These are phyloP conservation scores for Synanthedon andrenaeformis DNA, from an alignment of 2,888 invertebrate genomes.

Conservation along the genomic window DNA sequence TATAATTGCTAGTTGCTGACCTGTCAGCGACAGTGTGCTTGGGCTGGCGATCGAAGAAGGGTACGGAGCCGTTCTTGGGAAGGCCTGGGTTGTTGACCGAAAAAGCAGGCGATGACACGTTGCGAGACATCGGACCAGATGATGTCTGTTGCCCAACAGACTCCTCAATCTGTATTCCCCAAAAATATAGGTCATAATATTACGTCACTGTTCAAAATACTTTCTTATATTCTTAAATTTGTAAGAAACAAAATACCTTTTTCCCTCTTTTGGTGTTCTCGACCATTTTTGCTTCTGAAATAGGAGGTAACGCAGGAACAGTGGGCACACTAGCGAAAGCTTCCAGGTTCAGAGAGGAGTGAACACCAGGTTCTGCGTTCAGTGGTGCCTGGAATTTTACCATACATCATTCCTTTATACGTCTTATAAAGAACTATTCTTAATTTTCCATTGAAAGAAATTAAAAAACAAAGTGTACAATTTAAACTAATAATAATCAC, in stretches of 20 bases:
- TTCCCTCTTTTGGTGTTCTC: constrained; percentile 65
- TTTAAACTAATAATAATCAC: too few species aligned
- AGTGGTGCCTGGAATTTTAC: constrained; percentile 72
- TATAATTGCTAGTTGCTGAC: constrained; percentile 16
- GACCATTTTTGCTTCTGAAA: constrained; percentile 82
- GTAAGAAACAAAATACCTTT: constrained; percentile 22
- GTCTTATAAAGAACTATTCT: too few species aligned
- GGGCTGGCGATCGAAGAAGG: constrained; percentile 87
- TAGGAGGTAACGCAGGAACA: constrained; percentile 89
- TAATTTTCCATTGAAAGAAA: too few species aligned
- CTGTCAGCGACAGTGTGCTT: constrained; percentile 87
- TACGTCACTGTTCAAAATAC: too few species aligned
- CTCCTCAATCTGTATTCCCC: constrained; percentile 36
- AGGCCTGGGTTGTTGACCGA: constrained; percentile 77
- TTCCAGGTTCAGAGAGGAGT: constrained; percentile 91
- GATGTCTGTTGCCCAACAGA: constrained; percentile 17
- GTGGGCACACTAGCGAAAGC: constrained; percentile 69
- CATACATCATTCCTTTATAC: not conserved
- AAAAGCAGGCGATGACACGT: constrained; percentile 90
- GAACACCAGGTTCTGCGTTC: constrained; percentile 93
- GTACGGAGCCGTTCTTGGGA: constrained; percentile 92
- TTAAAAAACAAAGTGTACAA: too few species aligned
- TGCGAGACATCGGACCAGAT: constrained; percentile 75
- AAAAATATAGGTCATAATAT: not conserved
- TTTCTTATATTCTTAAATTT: too few species aligned